These are phyloP conservation scores for Hypomesus transpacificus DNA, from an alignment of 2,113 vertebrate genomes.

Conservation along the genomic window DNA sequence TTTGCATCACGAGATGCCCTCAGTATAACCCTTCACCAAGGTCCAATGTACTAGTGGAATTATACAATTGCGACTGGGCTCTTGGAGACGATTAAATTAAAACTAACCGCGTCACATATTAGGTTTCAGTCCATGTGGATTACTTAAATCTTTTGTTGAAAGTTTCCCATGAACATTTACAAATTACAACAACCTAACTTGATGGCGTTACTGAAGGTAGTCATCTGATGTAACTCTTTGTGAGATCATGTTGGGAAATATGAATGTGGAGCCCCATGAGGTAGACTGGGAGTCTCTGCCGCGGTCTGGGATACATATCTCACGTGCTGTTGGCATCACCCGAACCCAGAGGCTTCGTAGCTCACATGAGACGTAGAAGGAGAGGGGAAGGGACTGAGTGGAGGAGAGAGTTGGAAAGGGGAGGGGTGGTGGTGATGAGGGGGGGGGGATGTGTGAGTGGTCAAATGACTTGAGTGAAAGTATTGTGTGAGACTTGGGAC, in stretches of 20 bases:
- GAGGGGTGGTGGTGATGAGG: not conserved
- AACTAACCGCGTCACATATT: conserved; percentile 13
- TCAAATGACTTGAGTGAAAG: conserved; percentile 46
- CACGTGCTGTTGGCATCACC: conserved; percentile 29
- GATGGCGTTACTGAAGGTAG: no score
- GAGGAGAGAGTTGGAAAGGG: not conserved
- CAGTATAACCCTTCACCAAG: conserved; percentile 2
- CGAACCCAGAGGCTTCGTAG: conserved; percentile 10
- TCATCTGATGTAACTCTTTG: no score
- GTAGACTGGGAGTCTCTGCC: no score
- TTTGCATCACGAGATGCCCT: conserved; percentile 12
- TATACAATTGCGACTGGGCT: not conserved
- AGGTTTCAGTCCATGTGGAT: conserved; percentile 22
- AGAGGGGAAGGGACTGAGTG: no score
- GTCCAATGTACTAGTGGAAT: conserved; percentile 6
- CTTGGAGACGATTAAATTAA: no score
- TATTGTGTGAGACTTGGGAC: conserved; percentile 22
- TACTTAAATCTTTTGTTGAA: not conserved
- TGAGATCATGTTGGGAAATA: no score
- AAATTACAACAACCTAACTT: not conserved
- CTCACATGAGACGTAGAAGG: not conserved
- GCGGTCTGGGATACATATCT: no score
- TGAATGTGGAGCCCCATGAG: no score
- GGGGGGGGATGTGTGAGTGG: conserved; percentile 10
- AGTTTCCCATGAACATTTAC: conserved; percentile 30